Percentiles rank a stretch among this genome's conserved stretches.
phyloP scores from a whole-genome alignment of 2,797 vertebrate species.

The Gorsachius magnificus region DNA sequence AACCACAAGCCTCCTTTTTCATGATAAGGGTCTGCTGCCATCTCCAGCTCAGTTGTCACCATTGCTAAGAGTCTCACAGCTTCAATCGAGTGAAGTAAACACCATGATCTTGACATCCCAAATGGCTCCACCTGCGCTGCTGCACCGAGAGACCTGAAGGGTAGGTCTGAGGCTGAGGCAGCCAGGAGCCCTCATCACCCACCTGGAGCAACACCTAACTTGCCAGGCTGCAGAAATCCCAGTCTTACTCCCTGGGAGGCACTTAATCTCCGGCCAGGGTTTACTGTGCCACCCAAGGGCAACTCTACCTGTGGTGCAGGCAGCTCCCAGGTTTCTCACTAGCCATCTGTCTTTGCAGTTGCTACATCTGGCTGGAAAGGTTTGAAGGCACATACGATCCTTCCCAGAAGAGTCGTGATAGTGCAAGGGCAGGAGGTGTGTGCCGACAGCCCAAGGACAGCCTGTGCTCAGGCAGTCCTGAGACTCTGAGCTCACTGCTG shows the following conservation, averaged over 20 bases:
- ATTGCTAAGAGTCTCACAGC: not conserved
- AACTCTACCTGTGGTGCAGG: not conserved
- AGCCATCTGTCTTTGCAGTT: not conserved
- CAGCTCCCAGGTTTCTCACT: not conserved
- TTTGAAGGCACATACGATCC: not conserved
- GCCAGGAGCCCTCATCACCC: not conserved
- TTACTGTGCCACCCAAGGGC: not conserved
- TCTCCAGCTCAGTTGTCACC: conserved; percentile 50
- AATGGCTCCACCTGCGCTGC: not conserved
- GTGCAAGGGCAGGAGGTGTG: not conserved
- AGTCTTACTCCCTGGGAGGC: rapidly evolving
- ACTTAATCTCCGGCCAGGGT: not conserved
- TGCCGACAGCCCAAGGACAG: not conserved
- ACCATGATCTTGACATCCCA: not conserved
- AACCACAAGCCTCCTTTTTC: not conserved
- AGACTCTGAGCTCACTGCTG: not conserved
- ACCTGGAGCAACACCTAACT: not conserved
- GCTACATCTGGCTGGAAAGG: not conserved
- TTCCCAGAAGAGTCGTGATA: rapidly evolving
- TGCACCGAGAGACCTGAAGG: not conserved
- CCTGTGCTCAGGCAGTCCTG: rapidly evolving
- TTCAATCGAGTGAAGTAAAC: not conserved
- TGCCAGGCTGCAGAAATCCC: not conserved
- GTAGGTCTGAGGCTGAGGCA: not conserved
- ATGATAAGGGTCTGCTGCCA: conserved; percentile 48